Evolutionary conservation across 2,888 invertebrate genomes (phyloP).

Genomic region (Halocaridina rubra): DNA sequence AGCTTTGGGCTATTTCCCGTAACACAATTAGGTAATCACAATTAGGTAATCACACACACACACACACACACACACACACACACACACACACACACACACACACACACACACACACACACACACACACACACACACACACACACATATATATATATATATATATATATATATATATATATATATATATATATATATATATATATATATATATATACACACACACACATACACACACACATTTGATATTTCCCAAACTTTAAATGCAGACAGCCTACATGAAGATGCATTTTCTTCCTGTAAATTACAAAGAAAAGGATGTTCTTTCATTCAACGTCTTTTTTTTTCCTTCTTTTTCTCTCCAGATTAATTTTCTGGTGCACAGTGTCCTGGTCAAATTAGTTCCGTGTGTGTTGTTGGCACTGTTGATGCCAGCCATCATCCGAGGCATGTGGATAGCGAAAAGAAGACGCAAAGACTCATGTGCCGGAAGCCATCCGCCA

Average conservation of each 20-base stretch:
- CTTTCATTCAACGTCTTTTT: background rate
- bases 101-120: background rate
- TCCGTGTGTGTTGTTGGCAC: constrained; percentile 87
- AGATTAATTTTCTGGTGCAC: constrained; percentile 89
- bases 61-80: background rate
- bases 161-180: constrained; percentile 34
- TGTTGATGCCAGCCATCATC: constrained; percentile 67
- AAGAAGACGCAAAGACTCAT: constrained; percentile 31
- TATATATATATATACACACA: constrained; percentile 15
- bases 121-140: background rate
- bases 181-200: constrained; percentile 37
- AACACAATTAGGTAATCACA: background rate
- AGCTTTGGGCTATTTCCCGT: background rate
- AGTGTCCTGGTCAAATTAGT: constrained; percentile 91
- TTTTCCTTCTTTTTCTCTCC: constrained; percentile 65
- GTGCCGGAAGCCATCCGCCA: background rate
- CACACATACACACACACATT: background rate
- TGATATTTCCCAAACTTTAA: too few relatives aligned
- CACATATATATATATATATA: constrained; percentile 1
- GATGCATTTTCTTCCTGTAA: background rate
- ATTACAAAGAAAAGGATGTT: background rate
- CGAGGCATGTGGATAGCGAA: constrained; percentile 59
- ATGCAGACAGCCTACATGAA: background rate
- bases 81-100: background rate
- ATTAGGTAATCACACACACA: background rate